phyloP scores from a whole-genome alignment of 2,797 vertebrate genomes.

The Threskiornis aethiopicus region DNA sequence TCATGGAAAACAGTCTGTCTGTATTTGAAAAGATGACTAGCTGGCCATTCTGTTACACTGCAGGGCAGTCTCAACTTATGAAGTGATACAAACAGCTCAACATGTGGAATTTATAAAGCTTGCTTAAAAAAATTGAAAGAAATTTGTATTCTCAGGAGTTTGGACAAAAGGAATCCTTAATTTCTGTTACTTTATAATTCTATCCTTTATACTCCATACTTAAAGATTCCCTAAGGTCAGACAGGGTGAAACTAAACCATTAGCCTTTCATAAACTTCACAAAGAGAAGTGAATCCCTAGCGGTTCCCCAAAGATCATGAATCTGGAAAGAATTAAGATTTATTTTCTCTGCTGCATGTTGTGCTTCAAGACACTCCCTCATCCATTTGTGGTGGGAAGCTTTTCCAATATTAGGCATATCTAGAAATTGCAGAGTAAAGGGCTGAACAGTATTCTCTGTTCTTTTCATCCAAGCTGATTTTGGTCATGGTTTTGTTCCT shows the following conservation, averaged over 20 bases:
- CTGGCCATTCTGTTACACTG: neutral
- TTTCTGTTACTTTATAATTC: neutral
- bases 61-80: neutral
- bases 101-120: neutral
- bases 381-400: neutral
- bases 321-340: neutral
- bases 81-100: neutral
- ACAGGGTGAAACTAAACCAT: neutral
- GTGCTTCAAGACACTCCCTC: neutral
- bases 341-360: neutral
- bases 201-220: neutral
- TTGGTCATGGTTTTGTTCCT: neutral
- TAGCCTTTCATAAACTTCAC: neutral
- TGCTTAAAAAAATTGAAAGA: neutral
- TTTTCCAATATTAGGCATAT: neutral
- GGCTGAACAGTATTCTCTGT: neutral
- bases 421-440: neutral
- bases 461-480: neutral
- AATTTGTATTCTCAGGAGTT: neutral
- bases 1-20: neutral
- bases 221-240: neutral
- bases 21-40: neutral
- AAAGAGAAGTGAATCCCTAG: neutral
- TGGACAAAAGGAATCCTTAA: neutral
- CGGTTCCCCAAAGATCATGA: neutral